Evolutionary conservation across 1,140 invertebrate species (phyloP), one percentile per base, ranked within the genome.

Genomic region (Conus betulinus): DNA sequence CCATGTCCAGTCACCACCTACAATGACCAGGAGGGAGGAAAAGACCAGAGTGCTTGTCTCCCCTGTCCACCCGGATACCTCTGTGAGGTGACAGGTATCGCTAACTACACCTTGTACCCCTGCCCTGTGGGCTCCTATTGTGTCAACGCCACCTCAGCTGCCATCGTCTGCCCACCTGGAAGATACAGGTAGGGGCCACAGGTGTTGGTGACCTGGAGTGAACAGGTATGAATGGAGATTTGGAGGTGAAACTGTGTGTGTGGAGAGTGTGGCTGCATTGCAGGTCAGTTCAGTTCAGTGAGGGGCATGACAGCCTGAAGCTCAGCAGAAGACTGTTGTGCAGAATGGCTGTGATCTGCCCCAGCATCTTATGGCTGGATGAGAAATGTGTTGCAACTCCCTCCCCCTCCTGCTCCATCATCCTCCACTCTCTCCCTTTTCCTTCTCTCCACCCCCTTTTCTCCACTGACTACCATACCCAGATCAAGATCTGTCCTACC

Each of bases 101-200:
- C 93, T n/a, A 91, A 93, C 83, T 93, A 93, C 89, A 91, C 88
- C 0, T 39, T 92, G 13, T 91, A 91, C 60, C 94, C 93, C 0
- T 95, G 94, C 90, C 92, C 93, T 6, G 89, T 92, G 4, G 94
- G 94, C 10, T 92, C 88, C 76, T 95, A 92, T 89, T 95, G 94
- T 89, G 85, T 90, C 3, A 92, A 93, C 84, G 94, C 92, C 1
- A 92, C 93, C n/a, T 84, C 87, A 8, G 87, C 63, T 20, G 90
- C 93, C 4, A 78, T 89, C 13, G 87, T 91, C 51, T 95, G 94
- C 89, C 94, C 94, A 17, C 78, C 84, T 17, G 94, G 94, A 78
- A 94, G 93, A 84, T 95, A 93, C 93, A 94, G 94, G 94, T 94
- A 87, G 51, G 23, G 15, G 57, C 6, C n/a, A 5, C 82, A 55